Conservation (phyloP, 2,888 invertebrate genomes). For the Capitulum mitella region DNA sequence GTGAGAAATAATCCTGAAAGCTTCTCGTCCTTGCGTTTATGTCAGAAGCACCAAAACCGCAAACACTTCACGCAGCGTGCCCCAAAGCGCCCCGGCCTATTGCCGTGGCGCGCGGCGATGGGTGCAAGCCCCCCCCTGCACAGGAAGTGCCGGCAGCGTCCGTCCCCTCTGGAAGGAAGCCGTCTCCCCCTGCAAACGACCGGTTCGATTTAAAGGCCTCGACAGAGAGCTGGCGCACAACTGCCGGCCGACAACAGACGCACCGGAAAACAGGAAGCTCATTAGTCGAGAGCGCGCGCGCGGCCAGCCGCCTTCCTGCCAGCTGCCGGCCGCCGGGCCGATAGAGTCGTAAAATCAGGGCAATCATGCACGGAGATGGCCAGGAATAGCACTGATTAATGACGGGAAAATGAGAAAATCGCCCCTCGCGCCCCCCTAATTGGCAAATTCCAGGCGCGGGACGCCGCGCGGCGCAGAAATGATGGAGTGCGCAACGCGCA, state of each 20-base stretch:
- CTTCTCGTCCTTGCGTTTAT: too few species aligned
- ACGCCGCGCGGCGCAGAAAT: neutral
- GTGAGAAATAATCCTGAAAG: too few species aligned
- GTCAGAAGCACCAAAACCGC: too few species aligned
- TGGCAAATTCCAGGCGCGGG: neutral
- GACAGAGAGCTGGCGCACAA: neutral
- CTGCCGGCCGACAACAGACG: neutral
- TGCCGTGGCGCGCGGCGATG: too few species aligned
- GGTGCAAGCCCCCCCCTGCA: too few species aligned
- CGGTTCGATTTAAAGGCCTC: neutral
- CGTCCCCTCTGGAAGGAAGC: neutral
- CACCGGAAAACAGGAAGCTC: conserved; percentile 11
- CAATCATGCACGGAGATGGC: conserved; percentile 14
- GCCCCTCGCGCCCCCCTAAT: neutral
- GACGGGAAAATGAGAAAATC: conserved; percentile 3
- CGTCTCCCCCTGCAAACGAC: neutral
- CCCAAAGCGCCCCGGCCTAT: too few species aligned
- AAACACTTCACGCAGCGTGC: too few species aligned
- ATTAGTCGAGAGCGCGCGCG: neutral
- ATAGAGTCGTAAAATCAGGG: conserved; percentile 24
- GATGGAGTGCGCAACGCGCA: neutral
- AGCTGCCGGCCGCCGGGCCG: neutral
- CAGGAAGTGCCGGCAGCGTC: too few species aligned
- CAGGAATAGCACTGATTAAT: conserved; percentile 23
- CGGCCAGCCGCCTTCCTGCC: conserved; percentile 1